Conservation (phyloP, 2,888 invertebrate species). For the Caenorhabditis sp. region DNA sequence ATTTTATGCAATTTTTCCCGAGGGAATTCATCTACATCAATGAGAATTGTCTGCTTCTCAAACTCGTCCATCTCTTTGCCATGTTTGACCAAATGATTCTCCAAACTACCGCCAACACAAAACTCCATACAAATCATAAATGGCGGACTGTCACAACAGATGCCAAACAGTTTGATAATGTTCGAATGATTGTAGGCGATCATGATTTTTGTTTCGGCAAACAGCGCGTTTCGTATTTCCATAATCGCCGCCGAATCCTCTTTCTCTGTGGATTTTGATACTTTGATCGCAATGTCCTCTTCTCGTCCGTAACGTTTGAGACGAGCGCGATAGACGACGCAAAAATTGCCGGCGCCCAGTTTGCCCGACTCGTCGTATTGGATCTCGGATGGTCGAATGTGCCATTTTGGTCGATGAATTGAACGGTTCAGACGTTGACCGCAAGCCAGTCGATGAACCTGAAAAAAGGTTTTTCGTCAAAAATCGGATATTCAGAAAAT, state of each 20-base stretch:
- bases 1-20: too few species aligned
- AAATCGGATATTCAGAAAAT: too few species aligned
- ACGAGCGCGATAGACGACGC: conserved; percentile 37
- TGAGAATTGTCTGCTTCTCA: conserved; percentile 26
- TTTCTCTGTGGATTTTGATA: conserved; percentile 20
- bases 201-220: conserved; percentile 58
- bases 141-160: conserved; percentile 95
- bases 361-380: conserved; percentile 19
- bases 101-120: conserved; percentile 74
- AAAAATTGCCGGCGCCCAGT: conserved; percentile 47
- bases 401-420: conserved; percentile 26
- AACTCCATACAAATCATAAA: conserved; percentile 99
- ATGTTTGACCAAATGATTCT: conserved; percentile 39
- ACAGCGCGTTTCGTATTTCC: conserved; percentile 46
- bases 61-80: conserved; percentile 44
- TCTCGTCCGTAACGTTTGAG: conserved; percentile 11
- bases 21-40: conserved; percentile 74
- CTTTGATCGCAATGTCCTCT: conserved; percentile 61
- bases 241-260: conserved; percentile 53
- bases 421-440: conserved; percentile 15
- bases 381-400: conserved; percentile 14
- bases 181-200: conserved; percentile 47
- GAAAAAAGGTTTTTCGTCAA: neutral
- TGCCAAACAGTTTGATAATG: conserved; percentile 82
- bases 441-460: conserved; percentile 29